Evolutionary conservation across 2,888 invertebrate genomes (phyloP), one percentile per base, ranked within the genome.

Genomic region (Sminthurides aquaticus): DNA sequence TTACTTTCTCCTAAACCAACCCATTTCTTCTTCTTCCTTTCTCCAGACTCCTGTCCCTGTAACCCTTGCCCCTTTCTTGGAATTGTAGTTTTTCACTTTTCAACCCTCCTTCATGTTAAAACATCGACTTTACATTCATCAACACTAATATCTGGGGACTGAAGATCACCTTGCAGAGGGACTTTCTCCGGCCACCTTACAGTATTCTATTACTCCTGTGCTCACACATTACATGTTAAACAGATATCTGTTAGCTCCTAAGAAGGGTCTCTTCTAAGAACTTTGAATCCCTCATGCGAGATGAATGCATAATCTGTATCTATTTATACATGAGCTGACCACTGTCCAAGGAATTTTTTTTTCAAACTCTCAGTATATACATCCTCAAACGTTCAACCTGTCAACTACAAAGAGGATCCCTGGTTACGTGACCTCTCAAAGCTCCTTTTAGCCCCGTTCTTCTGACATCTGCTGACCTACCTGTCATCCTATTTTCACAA

Each of bases 1-100:
- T 54, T 34, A 62, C 65, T 62, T 34, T 34, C 43, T 27, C 59
- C 66, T 58, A 22, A 3, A 28, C 58, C 62, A 61, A 58, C 59
- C 59, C 57, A 52, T 52, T 52, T 25, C 56, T 56, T 2, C 24
- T 20, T 25, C 22, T 55, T 3, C 55, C 55, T 55, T 55, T 25
- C 3, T 55, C 25, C 24, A 3, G 24, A 20, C n/a, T 1, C 55
- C 18, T 8, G 2, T 49, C 24, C 15, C 55, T 55, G 18, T 52
- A 5, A 3, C n/a, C 27, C 27, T 49, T 27, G 22, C 49, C 52
- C 28, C 60, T 49, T 52, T n/a, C n/a, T n/a, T n/a, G n/a, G n/a
- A n/a, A n/a, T n/a, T n/a, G n/a, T n/a, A n/a, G n/a, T n/a, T n/a
- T n/a, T n/a, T n/a, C n/a, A n/a, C n/a, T 56, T 26, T 56, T 8